Evolutionary conservation across 2,797 vertebrate species (phyloP).

Genomic region (Centropyge bicolor): DNA sequence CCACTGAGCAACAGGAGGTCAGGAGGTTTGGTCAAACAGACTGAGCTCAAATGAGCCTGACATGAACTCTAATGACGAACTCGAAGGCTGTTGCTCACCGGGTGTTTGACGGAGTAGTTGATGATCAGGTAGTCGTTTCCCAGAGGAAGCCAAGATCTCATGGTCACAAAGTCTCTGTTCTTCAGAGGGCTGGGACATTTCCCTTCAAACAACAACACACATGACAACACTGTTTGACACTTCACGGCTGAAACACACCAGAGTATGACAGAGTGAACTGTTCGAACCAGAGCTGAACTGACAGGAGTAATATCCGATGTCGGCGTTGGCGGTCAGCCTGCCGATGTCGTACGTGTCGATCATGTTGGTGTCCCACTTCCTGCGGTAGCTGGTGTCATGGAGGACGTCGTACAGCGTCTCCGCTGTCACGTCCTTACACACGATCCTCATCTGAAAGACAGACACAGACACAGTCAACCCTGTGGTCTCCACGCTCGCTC

Average conservation of each 20-base stretch:
- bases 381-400: slow-evolving; percentile 88
- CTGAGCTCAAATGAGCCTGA: too few relatives aligned
- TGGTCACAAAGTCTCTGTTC: slow-evolving; percentile 93
- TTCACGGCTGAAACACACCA: background rate
- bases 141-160: slow-evolving; percentile 92
- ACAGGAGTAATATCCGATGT: slow-evolving; percentile 91
- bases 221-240: background rate
- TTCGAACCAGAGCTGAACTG: background rate
- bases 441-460: slow-evolving; percentile 87
- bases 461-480: slow-evolving; percentile 2
- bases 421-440: slow-evolving; percentile 87
- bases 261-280: too few relatives aligned
- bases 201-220: slow-evolving; percentile 77
- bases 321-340: slow-evolving; percentile 88
- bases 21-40: too few relatives aligned
- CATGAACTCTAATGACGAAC: too few relatives aligned
- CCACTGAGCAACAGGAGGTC: too few relatives aligned
- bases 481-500: too few relatives aligned
- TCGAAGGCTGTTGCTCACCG: slow-evolving; percentile 75
- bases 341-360: slow-evolving; percentile 91
- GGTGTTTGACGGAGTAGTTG: slow-evolving; percentile 94
- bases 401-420: slow-evolving; percentile 89
- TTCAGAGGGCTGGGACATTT: slow-evolving; percentile 89
- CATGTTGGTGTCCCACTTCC: slow-evolving; percentile 91
- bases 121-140: slow-evolving; percentile 92